Percentiles rank a stretch among this genome's conserved stretches.
Conservation (phyloP, 2,113 vertebrate species). For the Phrynosoma platyrhinos region DNA sequence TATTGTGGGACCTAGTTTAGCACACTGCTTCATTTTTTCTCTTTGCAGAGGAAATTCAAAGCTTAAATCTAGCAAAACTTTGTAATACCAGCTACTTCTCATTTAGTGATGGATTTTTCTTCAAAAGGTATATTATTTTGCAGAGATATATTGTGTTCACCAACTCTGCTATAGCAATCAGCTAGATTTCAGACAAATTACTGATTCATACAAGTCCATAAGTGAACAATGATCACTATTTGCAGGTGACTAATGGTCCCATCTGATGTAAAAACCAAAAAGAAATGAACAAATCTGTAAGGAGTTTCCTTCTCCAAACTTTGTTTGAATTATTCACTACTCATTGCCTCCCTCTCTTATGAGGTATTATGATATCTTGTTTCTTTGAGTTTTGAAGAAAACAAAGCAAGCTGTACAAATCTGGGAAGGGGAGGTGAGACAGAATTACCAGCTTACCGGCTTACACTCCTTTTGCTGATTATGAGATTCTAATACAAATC, state of each 20-base stretch:
- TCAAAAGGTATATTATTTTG: not conserved
- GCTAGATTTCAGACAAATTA: not conserved
- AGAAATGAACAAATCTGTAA: not conserved
- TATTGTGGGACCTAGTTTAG: not conserved
- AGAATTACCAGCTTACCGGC: conserved; percentile 57
- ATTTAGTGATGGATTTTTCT: no score
- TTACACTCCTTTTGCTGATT: conserved; percentile 19
- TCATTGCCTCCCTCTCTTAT: conserved; percentile 49
- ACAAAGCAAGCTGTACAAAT: conserved; percentile 57
- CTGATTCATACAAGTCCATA: not conserved
- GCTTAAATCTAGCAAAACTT: not conserved
- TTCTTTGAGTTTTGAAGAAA: conserved; percentile 68
- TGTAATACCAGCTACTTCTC: no score
- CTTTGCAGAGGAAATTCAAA: not conserved
- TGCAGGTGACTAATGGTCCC: conserved; percentile 7
- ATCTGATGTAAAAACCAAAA: not conserved
- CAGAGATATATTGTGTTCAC: not conserved
- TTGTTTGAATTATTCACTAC: conserved; percentile 39
- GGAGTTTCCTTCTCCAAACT: not conserved
- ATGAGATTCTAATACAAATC: conserved; percentile 45
- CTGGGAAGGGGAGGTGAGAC: conserved; percentile 38
- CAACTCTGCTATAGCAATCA: not conserved
- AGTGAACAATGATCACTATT: conserved; percentile 5
- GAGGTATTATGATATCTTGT: conserved; percentile 48
- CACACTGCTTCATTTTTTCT: not conserved